Base-by-base conservation (phyloP, 2,113 vertebrate species). In the Pelmatolapia mariae region DNA sequence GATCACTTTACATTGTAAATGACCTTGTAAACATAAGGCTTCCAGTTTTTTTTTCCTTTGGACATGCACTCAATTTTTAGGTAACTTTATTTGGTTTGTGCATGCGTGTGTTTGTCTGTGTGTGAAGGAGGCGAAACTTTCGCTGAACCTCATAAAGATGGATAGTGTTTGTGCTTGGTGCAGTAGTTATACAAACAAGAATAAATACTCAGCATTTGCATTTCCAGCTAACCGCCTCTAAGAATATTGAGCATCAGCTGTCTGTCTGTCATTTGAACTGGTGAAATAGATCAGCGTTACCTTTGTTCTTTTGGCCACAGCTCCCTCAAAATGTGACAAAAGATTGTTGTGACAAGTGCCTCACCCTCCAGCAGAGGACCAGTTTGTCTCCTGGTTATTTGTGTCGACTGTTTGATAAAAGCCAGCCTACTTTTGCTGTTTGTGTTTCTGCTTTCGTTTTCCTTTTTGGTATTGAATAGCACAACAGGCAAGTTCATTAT, bases 401-500 rank as follows among this genome's bases (percentile, higher is more conserved):
- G 87, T 93, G 87, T 92, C 16, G 81, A 93, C 83, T 81, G 26
- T 92, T 91, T 61, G 50, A 89, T 93, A 94, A 93, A 94, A 93
- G 91, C 91, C 90, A 93, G 91, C 88, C 87, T 83, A 90, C 91
- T 89, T 89, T 92, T 95, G 88, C 92, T 92, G 93, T 94, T 94
- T 95, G 89, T 96, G 86, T 94, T 95, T 95, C 3, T 93, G 81
- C 2, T 94, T 93, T 94, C 86, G 22, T 87, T 90, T 95, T 88
- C 85, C 66, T 85, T 73, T 92, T 95, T 92, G 94, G 91, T 96
- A 95, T 95, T 96, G 95, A 96, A 96, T 96, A 94, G 95, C 95
- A 95, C 94, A 95, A 95, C 95, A 95, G 95, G 96, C 94, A 92
- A 95, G 95, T 96, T 96, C 95, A 96, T 96, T 96, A 96, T 95